phyloP scores from a whole-genome alignment of 1,140 invertebrate species.

The Trichonephila clavipes region DNA sequence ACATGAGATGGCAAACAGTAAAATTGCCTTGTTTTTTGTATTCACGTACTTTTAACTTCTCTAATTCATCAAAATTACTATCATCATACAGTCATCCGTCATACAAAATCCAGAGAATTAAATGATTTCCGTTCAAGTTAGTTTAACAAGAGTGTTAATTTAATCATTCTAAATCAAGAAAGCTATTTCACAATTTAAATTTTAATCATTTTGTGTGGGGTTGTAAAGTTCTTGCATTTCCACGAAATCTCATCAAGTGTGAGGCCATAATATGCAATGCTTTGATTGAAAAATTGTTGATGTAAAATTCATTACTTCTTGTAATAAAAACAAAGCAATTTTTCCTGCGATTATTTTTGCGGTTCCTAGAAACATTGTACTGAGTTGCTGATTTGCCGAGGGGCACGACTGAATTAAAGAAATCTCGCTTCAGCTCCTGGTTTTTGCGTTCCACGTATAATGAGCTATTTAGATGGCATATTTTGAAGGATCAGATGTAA shows the following conservation, averaged over 20 bases:
- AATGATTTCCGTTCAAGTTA: no score
- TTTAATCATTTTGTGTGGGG: neutral
- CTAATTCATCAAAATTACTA: no score
- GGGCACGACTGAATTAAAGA: constrained; percentile 31
- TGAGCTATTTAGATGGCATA: constrained; percentile 71
- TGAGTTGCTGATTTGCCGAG: neutral
- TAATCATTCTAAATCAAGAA: neutral
- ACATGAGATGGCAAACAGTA: no score
- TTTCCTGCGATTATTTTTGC: neutral
- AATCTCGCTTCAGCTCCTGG: constrained; percentile 32
- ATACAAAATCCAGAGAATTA: no score
- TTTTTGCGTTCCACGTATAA: constrained; percentile 46
- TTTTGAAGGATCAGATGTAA: constrained; percentile 66
- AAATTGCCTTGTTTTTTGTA: no score
- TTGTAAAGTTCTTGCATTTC: neutral
- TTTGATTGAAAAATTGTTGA: neutral
- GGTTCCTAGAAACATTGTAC: neutral
- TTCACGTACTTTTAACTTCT: no score
- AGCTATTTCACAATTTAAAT: neutral
- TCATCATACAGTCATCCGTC: no score
- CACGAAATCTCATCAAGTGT: neutral
- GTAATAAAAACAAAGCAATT: neutral
- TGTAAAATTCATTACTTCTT: constrained; percentile 63
- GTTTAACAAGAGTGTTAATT: neutral
- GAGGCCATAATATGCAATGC: neutral